Conservation (phyloP, 2,113 vertebrate genomes). For the Alosa alosa region DNA sequence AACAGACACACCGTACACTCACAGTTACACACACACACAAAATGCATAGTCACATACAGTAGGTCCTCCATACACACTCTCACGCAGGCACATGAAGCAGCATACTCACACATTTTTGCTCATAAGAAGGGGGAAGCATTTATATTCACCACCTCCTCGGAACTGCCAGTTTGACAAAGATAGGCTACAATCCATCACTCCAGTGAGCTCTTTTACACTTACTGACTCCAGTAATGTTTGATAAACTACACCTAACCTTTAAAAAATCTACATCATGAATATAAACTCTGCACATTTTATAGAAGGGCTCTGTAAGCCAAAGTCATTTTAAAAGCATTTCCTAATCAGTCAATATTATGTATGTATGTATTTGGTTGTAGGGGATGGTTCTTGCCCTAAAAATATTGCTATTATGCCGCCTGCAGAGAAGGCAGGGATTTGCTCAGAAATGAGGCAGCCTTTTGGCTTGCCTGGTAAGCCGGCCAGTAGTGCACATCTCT, state of each 20-base stretch:
- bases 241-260: slow-evolving; percentile 40
- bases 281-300: not conserved
- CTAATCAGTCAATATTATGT: slow-evolving; percentile 39
- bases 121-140: not conserved
- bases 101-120: slow-evolving; percentile 1
- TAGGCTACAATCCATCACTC: slow-evolving; percentile 15
- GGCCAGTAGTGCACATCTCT: slow-evolving; percentile 24
- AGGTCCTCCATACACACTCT: slow-evolving; percentile 23
- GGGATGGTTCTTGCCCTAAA: slow-evolving; percentile 29
- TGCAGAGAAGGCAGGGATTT: slow-evolving; percentile 38
- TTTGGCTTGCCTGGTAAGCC: not conserved
- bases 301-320: slow-evolving; percentile 9
- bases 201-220: slow-evolving; percentile 1
- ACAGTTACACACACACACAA: not conserved
- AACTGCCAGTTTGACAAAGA: slow-evolving; percentile 27
- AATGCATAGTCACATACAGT: not conserved
- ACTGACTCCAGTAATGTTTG: slow-evolving; percentile 25
- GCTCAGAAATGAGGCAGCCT: not conserved
- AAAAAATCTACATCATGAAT: slow-evolving; percentile 42
- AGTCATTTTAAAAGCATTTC: slow-evolving; percentile 34
- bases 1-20: slow-evolving; percentile 17
- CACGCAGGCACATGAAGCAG: not conserved
- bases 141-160: not conserved
- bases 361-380: not conserved
- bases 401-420: slow-evolving; percentile 43